A percentile compares a stretch with the other conserved stretches of the same genome.
phyloP scores from a whole-genome alignment of 2,797 vertebrate genomes.

The Hozukius guyotensis region DNA sequence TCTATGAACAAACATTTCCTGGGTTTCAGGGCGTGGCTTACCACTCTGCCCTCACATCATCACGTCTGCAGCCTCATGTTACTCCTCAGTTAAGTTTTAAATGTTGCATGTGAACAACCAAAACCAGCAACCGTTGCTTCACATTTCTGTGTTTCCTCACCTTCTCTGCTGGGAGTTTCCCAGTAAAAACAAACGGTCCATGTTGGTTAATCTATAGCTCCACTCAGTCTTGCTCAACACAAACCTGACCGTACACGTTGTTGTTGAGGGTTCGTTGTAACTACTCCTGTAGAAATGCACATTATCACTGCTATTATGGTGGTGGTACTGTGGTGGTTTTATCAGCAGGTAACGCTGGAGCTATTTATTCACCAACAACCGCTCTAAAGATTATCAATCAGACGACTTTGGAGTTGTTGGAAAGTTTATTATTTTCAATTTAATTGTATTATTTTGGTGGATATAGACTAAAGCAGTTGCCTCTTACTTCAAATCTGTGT shows the following conservation, averaged over 20 bases:
- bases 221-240: not conserved
- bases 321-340: no score
- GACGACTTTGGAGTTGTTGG: not conserved
- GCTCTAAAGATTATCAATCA: not conserved
- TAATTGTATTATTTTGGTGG: not conserved
- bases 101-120: not conserved
- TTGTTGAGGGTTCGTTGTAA: no score
- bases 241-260: not conserved
- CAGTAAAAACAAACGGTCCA: not conserved
- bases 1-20: not conserved
- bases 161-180: not conserved
- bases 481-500: not conserved
- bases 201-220: not conserved
- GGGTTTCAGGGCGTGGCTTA: conserved; percentile 50
- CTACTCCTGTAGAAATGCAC: not conserved
- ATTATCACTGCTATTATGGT: not conserved
- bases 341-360: no score
- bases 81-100: not conserved
- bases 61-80: not conserved
- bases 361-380: no score
- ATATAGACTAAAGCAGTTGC: not conserved
- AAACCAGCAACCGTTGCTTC: not conserved
- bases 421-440: not conserved
- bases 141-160: not conserved
- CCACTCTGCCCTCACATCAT: accelerated